Evolutionary conservation across 2,113 vertebrate species (phyloP).

Genomic region (Cricetomys ansorgei): DNA sequence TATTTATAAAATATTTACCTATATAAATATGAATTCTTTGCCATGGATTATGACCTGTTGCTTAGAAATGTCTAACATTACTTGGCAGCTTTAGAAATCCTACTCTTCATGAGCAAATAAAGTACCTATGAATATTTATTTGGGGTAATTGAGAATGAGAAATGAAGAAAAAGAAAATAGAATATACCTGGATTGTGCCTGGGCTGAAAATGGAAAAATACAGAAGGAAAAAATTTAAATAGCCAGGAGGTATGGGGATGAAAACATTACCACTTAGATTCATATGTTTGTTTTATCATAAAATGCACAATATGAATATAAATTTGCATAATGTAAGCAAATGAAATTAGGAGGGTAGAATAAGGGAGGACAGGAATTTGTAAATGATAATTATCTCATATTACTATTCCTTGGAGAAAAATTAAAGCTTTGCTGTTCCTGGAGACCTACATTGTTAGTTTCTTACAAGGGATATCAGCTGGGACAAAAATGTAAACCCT

Average conservation of each 20-base stretch:
- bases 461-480: not conserved
- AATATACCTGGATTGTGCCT: constrained; percentile 33
- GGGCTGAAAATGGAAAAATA: constrained; percentile 58
- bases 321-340: constrained; percentile 65
- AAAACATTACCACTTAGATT: constrained; percentile 45
- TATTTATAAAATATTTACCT: constrained; percentile 24
- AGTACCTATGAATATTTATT: constrained; percentile 59
- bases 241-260: not conserved
- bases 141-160: constrained; percentile 14
- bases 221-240: constrained; percentile 55
- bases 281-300: constrained; percentile 62
- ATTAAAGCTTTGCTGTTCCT: constrained; percentile 41
- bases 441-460: constrained; percentile 35
- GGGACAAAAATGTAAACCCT: not conserved
- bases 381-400: constrained; percentile 63
- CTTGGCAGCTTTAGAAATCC: constrained; percentile 33
- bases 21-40: constrained; percentile 29
- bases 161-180: constrained; percentile 26
- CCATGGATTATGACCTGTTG: constrained; percentile 29
- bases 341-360: constrained; percentile 67
- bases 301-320: constrained; percentile 57
- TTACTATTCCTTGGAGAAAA: constrained; percentile 58
- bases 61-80: constrained; percentile 51
- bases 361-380: constrained; percentile 57
- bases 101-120: constrained; percentile 44